Evolutionary conservation across 2,888 invertebrate genomes (phyloP), one percentile per base, ranked within the genome.

Genomic region (Meghimatium bilineatum): DNA sequence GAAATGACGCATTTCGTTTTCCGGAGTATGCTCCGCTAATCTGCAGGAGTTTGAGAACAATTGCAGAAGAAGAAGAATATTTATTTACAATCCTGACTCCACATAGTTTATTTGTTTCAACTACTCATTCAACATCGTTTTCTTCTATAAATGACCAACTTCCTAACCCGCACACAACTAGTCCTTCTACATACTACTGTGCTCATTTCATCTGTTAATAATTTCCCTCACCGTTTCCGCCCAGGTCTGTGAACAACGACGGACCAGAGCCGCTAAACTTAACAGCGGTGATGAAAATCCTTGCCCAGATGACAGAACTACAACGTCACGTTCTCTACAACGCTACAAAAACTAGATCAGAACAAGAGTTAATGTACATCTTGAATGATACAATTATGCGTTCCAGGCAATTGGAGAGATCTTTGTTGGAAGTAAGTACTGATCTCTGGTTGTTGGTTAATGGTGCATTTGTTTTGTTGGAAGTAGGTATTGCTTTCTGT

Each of bases 361-460:
- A 44, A 36, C 32, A 63, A 63, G 66, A 75, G 12, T 63, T 82
- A 0, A 38, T 82, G 3, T 49, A 66, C 3, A 6, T 75, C 6
- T 17, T 82, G 60, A 82, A 63, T 66, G 10, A 1, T 20, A 72
- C 36, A 52, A 63, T 60, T 23, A 80, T 80, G 78, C 44, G n/a
- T 17, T 36, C 63, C n/a, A n/a, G 63, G 29, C 38, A 66, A 23
- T 66, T 44, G 49, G 78, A 78, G 77, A 3, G n/a, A 26, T 29
- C 78, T 1, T 49, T 66, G 26, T 67, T 78, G 67, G 66, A 78
- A 36, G 78, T 78, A 67, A 78, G 63, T 78, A 29, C 0, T 38
- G 10, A n/a, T 20, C 17, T 14, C 23, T 17, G n/a, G n/a, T n/a
- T 56, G 8, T 17, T 6, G 8, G 56, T 56, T 12, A 3, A 23